A percentile compares a stretch with the other conserved stretches of the same genome.
These are phyloP conservation scores for Myathropa florea DNA, from an alignment of 2,888 invertebrate species.

Conservation along the genomic window DNA sequence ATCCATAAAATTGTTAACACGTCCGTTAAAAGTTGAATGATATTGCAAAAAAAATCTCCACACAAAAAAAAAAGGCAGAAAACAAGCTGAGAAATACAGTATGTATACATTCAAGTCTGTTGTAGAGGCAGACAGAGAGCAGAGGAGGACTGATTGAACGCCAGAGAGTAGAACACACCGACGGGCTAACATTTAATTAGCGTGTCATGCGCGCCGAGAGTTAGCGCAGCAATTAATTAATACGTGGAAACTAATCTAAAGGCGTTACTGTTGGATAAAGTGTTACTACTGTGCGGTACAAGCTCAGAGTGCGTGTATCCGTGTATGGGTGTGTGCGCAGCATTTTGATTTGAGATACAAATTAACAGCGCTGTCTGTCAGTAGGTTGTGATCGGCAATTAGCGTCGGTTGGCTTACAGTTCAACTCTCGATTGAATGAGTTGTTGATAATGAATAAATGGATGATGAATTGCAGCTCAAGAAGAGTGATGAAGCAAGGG, in stretches of 20 bases:
- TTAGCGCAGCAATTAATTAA: constrained; percentile 62
- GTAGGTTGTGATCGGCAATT: constrained; percentile 67
- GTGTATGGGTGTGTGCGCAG: background rate
- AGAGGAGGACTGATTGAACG: constrained; percentile 48
- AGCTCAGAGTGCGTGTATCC: background rate
- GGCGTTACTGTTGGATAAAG: constrained; percentile 47
- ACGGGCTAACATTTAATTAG: constrained; percentile 63
- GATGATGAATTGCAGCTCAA: constrained; percentile 45
- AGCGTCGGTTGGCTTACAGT: constrained; percentile 58
- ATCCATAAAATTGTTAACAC: constrained; percentile 70
- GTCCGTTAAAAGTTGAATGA: constrained; percentile 66
- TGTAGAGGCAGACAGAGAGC: background rate
- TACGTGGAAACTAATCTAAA: constrained; percentile 55
- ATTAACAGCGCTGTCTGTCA: constrained; percentile 56
- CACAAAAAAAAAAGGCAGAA: too few relatives aligned
- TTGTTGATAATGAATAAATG: constrained; percentile 64
- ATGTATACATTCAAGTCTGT: background rate
- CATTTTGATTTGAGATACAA: constrained; percentile 40
- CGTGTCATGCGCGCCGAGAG: constrained; percentile 62
- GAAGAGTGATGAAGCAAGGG: background rate
- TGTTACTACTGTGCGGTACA: constrained; percentile 12
- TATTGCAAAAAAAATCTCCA: constrained; percentile 58
- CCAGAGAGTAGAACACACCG: constrained; percentile 50
- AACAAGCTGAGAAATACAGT: background rate
- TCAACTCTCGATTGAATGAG: constrained; percentile 55